A percentile compares a stretch with the other conserved stretches of the same genome.
phyloP scores from a whole-genome alignment of 2,888 invertebrate genomes.

The Tetragonisca angustula region DNA sequence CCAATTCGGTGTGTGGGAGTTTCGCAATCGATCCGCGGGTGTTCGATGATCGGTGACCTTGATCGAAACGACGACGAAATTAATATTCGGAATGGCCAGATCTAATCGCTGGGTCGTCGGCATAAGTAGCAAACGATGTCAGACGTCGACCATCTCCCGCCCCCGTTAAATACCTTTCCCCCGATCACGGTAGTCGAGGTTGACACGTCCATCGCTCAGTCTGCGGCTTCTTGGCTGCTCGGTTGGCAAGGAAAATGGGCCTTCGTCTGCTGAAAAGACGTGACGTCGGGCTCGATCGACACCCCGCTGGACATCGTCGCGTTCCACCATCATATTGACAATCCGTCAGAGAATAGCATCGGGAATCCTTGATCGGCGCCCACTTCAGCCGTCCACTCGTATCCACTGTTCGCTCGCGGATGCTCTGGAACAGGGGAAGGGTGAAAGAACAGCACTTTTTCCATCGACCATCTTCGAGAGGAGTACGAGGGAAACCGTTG shows the following conservation, averaged over 20 bases:
- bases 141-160: too few species aligned
- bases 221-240: not conserved
- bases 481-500: not conserved
- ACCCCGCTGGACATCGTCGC: constrained; percentile 8
- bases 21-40: too few species aligned
- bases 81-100: not conserved
- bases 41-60: too few species aligned
- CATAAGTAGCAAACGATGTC: not conserved
- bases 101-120: not conserved
- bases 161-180: not conserved
- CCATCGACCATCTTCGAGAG: not conserved
- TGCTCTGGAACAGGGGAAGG: not conserved
- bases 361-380: constrained; percentile 24
- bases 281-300: not conserved
- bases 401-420: constrained; percentile 26
- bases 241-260: not conserved
- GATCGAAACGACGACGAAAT: not conserved
- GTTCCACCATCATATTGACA: constrained; percentile 36
- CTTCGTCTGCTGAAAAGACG: constrained; percentile 1
- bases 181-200: not conserved
- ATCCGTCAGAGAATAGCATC: constrained; percentile 49
- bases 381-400: constrained; percentile 31
- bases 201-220: not conserved
- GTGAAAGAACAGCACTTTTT: not conserved
- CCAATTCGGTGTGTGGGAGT: too few species aligned